phyloP scores from a whole-genome alignment of 2,888 invertebrate genomes.

The Matsumyia berberina region DNA sequence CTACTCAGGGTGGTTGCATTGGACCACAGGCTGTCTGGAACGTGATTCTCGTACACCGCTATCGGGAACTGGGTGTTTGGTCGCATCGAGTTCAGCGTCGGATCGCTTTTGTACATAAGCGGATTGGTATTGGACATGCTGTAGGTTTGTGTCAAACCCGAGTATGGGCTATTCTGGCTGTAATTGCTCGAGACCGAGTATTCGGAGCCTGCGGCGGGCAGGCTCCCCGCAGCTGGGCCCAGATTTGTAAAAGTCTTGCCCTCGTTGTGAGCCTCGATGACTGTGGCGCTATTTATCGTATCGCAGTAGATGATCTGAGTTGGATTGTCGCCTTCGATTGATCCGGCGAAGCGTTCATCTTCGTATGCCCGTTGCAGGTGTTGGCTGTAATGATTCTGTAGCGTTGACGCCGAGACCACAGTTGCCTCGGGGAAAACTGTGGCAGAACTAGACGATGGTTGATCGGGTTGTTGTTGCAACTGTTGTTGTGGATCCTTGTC shows the following conservation, averaged over 20 bases:
- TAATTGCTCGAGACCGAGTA: slow-evolving; percentile 79
- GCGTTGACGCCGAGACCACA: slow-evolving; percentile 79
- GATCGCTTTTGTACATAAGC: slow-evolving; percentile 82
- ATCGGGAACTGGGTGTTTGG: slow-evolving; percentile 80
- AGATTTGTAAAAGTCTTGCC: slow-evolving; percentile 83
- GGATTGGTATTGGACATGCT: slow-evolving; percentile 79
- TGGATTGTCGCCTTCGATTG: slow-evolving; percentile 78
- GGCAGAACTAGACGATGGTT: slow-evolving; percentile 53
- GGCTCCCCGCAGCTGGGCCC: slow-evolving; percentile 78
- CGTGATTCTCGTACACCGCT: slow-evolving; percentile 80
- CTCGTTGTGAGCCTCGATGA: slow-evolving; percentile 81
- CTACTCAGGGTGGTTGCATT: slow-evolving; percentile 68
- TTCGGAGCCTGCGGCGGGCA: slow-evolving; percentile 58
- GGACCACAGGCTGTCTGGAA: slow-evolving; percentile 80
- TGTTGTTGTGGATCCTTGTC: slow-evolving; percentile 80
- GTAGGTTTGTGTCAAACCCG: slow-evolving; percentile 80
- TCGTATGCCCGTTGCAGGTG: slow-evolving; percentile 77
- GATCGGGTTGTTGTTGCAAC: slow-evolving; percentile 78
- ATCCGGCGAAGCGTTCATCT: slow-evolving; percentile 77
- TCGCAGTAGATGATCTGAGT: slow-evolving; percentile 80
- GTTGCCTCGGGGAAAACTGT: slow-evolving; percentile 78
- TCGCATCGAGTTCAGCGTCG: slow-evolving; percentile 81
- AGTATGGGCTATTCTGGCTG: slow-evolving; percentile 79
- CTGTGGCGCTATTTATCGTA: slow-evolving; percentile 66
- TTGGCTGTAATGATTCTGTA: slow-evolving; percentile 75